Conservation (phyloP, 2,888 invertebrate species). For the Aplocera efformata region DNA sequence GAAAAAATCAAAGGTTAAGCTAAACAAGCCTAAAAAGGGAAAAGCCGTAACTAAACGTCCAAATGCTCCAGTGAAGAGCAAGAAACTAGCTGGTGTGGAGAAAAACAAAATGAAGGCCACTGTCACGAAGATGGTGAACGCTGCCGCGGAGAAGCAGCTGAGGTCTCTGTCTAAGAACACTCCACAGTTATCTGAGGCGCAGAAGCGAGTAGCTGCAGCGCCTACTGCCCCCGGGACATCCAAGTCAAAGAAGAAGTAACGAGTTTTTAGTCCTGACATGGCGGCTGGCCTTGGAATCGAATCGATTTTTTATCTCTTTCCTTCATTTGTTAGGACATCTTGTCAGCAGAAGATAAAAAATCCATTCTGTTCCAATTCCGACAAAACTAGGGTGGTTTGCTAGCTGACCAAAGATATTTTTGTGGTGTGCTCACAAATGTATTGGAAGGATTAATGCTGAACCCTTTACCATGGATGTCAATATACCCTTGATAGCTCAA, state of each 20-base stretch:
- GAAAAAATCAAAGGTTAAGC: conserved; percentile 71
- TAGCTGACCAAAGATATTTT: too few species aligned
- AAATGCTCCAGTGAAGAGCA: conserved; percentile 84
- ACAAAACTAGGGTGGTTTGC: too few species aligned
- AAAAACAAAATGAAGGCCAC: conserved; percentile 83
- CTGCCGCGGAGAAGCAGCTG: conserved; percentile 84
- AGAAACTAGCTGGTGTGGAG: conserved; percentile 78
- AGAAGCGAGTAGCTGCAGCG: conserved; percentile 61
- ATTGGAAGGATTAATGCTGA: too few species aligned
- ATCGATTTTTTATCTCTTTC: too few species aligned
- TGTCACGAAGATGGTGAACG: conserved; percentile 86
- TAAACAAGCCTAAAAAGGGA: conserved; percentile 62
- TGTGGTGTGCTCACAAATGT: too few species aligned
- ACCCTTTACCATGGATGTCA: too few species aligned
- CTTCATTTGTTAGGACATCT: too few species aligned
- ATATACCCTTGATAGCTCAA: too few species aligned
- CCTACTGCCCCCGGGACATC: conserved; percentile 64
- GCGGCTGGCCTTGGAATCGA: too few species aligned
- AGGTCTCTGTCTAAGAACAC: conserved; percentile 78
- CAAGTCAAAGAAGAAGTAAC: conserved; percentile 39
- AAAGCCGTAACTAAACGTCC: conserved; percentile 79
- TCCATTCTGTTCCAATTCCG: too few species aligned
- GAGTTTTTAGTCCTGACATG: background rate
- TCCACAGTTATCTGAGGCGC: conserved; percentile 75
- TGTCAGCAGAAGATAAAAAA: too few species aligned